Conservation (phyloP, 2,888 invertebrate species). For the Leucania comma region DNA sequence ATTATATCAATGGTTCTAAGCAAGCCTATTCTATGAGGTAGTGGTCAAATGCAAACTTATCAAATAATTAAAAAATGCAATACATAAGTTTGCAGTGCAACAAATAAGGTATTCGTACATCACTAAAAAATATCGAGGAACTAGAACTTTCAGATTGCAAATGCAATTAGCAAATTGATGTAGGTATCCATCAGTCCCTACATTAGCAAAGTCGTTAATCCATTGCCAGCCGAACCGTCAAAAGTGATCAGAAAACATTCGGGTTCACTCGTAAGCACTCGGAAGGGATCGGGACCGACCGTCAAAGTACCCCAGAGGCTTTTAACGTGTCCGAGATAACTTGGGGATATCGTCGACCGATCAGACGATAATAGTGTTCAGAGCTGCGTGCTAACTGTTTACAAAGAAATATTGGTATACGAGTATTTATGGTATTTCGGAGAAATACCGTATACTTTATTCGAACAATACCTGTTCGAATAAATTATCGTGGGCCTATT, state of each 20-base stretch:
- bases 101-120: too few species aligned
- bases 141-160: not conserved
- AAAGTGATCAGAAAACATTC: conserved; percentile 4
- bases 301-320: conserved; percentile 29
- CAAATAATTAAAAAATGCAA: too few species aligned
- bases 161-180: not conserved
- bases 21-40: too few species aligned
- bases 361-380: conserved; percentile 22
- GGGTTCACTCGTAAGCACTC: conserved; percentile 7
- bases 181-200: not conserved
- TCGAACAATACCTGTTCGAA: too few species aligned
- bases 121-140: not conserved
- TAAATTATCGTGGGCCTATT: too few species aligned
- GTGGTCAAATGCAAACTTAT: too few species aligned
- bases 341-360: conserved; percentile 30
- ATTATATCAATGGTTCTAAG: too few species aligned
- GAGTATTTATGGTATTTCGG: not conserved
- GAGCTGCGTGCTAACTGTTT: conserved; percentile 20
- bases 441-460: too few species aligned
- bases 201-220: conserved; percentile 12
- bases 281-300: conserved; percentile 19
- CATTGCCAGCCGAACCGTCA: not conserved
- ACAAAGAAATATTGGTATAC: conserved; percentile 4
- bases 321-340: conserved; percentile 27
- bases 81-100: too few species aligned